These are phyloP conservation scores for Chiridota heheva DNA, from an alignment of 35 echinoderm and acorn worm genomes.

Conservation along the genomic window DNA sequence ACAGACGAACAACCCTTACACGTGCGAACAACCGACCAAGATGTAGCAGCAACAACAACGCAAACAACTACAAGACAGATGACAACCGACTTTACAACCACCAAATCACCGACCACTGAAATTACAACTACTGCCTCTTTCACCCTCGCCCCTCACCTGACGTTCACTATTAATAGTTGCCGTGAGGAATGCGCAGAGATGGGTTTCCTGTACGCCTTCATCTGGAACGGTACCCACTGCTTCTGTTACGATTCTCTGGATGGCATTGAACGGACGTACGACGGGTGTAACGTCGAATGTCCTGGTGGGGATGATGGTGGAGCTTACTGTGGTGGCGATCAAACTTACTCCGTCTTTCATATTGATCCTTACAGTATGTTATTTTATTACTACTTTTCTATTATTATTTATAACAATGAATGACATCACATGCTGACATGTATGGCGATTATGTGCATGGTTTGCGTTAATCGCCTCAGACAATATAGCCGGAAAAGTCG, in stretches of 20 bases:
- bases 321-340: constrained; percentile 55
- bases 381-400: too few species aligned
- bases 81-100: neutral
- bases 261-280: neutral
- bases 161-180: constrained; percentile 59
- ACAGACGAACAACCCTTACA: too few species aligned
- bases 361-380: constrained; percentile 39
- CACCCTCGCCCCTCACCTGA: constrained; percentile 40
- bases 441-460: neutral
- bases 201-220: constrained; percentile 48
- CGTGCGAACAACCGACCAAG: too few species aligned
- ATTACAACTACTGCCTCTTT: constrained; percentile 1
- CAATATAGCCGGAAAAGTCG: too few species aligned
- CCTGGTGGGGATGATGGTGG: constrained; percentile 61
- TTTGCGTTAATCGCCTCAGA: neutral
- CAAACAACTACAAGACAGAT: too few species aligned
- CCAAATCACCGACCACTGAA: neutral
- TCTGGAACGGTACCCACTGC: constrained; percentile 49
- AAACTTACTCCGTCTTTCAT: constrained; percentile 45
- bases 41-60: too few species aligned
- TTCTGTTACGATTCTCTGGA: constrained; percentile 60
- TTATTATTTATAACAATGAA: neutral
- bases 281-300: constrained; percentile 51
- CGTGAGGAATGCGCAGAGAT: constrained; percentile 36
- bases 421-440: neutral